Evolutionary conservation across 2,797 vertebrate species (phyloP), one percentile per base, ranked within the genome.

Genomic region (Numenius phaeopus): DNA sequence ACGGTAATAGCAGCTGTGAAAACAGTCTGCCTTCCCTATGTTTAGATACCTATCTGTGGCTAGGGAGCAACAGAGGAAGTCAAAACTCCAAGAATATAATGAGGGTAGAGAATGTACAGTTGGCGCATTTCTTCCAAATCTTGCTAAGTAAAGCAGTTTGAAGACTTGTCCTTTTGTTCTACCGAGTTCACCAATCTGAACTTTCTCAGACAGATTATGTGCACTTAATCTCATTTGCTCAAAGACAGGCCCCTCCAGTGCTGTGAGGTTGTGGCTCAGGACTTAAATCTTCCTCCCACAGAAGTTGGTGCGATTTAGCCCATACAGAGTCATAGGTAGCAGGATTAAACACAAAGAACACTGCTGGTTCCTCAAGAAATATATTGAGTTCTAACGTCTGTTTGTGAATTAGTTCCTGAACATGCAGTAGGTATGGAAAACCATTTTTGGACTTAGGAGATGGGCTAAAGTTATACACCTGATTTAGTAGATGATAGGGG

Each of bases 41-140:
- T 97, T 98, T 97, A 97, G 98, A 97, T 97, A 97, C 97, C 98
- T 98, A 97, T 97, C 97, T 98, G 93, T 97, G 89, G 91, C 96
- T 81, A 17, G 84, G 95, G 94, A 97, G 87, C 92, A 97, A 65
- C 84, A 90, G 92, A 94, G 91, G 94, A 96, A 97, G 82, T 95
- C 96, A 87, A 97, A 97, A 90, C 87, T 96, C 83, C 73, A 61
- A 84, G 85, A 95, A 86, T 79, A 73, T 94, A 95, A 95, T 40
- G 71, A 96, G 67, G 47, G 32, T 37, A 95, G 96, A 57, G 91
- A 96, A 95, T 82, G 76, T 83, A 81, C 30, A 61, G 82, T 92
- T 23, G 27, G 46, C 7, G 18, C 66, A 21, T 94, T 97, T 96
- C 85, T 95, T 52, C 76, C 42, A 52, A 69, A 79, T 87, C 65